Evolutionary conservation across 2,888 invertebrate genomes (phyloP), one percentile per base, ranked within the genome.

Genomic region (Eupithecia tripunctaria): DNA sequence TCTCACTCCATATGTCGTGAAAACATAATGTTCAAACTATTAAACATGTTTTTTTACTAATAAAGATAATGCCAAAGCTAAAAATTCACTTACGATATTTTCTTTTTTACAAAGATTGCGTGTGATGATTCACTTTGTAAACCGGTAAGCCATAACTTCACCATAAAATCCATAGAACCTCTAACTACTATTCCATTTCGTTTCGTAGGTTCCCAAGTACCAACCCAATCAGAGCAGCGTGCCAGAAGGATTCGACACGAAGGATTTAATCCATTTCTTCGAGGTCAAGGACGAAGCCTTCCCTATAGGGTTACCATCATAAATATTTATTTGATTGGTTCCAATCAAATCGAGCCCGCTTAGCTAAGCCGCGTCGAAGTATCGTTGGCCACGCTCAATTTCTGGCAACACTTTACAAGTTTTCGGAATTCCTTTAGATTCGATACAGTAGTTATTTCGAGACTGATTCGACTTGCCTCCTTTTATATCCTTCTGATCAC

Each of bases 241-340:
- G 81, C 70, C 87, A 81, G 89, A 91, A 80, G 79, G 81, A 92
- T 92, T 93, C 87, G 93, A 88, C 88, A 90, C 91, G 86, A 89
- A 88, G 89, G 91, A 93, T 93, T 91, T 90, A 78, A 84, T 81
- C 80, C 77, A 77, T 82, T 76, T 75, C 80, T 78, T 76, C 38
- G 73, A 79, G 81, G 81, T 79, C 80, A 80, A 81, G 79, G 80
- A 75, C 78, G 29, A 60, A 77, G 66, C 47, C 75, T 76, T 74
- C 82, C 81, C 82, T 81, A 78, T 77, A 82, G 86, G 84, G 86
- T 82, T 82, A 82, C 81, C 81, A 85, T 84, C 86, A 88, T 94
- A 93, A 93, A 94, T 89, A 86, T 88, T 64, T 86, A 89, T 92
- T 89, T 91, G 89, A 94, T 93, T 91, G 90, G 92, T 91, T 92